A percentile compares a stretch with the other conserved stretches of the same genome.
Evolutionary conservation across 2,888 invertebrate species (phyloP).

Genomic region (Lithosia quadra): DNA sequence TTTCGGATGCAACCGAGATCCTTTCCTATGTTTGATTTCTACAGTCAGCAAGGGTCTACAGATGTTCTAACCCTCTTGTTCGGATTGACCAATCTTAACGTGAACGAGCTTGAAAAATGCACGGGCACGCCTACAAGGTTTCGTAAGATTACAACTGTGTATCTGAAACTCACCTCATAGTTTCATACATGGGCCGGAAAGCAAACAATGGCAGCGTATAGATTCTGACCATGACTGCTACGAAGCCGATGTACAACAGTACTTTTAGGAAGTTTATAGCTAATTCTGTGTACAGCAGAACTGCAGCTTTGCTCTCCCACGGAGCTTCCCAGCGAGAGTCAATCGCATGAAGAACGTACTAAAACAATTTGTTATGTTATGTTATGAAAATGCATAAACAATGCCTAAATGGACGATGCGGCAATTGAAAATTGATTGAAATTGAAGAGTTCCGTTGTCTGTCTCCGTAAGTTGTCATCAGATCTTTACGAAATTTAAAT

Average conservation of each 20-base stretch:
- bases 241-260: slow-evolving; percentile 96
- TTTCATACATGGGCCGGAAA: slow-evolving; percentile 99
- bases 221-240: slow-evolving; percentile 98
- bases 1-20: too few species aligned
- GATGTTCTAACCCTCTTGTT: too few species aligned
- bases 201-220: slow-evolving; percentile 99
- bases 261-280: slow-evolving; percentile 95
- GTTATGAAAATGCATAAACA: too few species aligned
- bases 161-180: slow-evolving; percentile 90
- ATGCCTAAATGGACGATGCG: too few species aligned
- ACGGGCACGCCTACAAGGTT: neutral
- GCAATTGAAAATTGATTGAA: too few species aligned
- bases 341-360: slow-evolving; percentile 90
- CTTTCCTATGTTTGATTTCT: too few species aligned
- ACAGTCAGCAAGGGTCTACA: too few species aligned
- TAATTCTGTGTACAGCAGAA: slow-evolving; percentile 97
- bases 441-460: too few species aligned
- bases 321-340: slow-evolving; percentile 97
- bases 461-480: too few species aligned
- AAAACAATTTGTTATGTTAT: slow-evolving; percentile 35
- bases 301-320: slow-evolving; percentile 99
- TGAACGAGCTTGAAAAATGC: too few species aligned
- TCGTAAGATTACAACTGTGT: neutral
- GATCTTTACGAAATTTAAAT: too few species aligned
- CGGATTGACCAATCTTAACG: too few species aligned